A percentile compares a stretch with the other conserved stretches of the same genome.
Evolutionary conservation across 2,797 vertebrate species (phyloP).

Genomic region (Syngnathus rostellatus): DNA sequence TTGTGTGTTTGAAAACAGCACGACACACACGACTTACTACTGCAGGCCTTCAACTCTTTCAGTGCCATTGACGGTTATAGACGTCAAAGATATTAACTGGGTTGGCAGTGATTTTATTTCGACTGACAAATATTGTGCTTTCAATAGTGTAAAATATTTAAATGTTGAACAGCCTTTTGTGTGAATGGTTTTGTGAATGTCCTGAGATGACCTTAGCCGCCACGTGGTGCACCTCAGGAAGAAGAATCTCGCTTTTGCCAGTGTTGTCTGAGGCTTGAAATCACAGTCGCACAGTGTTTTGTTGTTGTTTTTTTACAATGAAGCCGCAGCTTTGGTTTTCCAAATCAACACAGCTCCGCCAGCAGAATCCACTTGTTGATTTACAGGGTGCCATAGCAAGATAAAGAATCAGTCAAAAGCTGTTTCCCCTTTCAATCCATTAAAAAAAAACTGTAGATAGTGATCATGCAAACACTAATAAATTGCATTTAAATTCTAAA

Average conservation of each 20-base stretch:
- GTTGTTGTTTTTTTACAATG: neutral
- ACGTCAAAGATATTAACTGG: no score
- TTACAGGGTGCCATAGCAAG: neutral
- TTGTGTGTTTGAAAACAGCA: neutral
- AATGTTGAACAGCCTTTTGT: no score
- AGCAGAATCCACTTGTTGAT: no score
- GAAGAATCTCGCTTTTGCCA: neutral
- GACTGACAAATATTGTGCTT: neutral
- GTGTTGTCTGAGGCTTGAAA: neutral
- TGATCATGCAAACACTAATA: neutral
- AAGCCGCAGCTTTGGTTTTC: neutral
- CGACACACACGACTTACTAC: neutral
- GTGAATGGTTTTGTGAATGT: no score
- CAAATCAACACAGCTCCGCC: neutral
- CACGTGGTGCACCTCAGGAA: no score
- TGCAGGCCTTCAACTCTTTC: neutral
- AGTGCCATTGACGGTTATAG: no score
- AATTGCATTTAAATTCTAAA: neutral
- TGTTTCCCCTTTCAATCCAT: neutral
- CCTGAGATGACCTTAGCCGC: no score
- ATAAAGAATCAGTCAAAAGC: neutral
- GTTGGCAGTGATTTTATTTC: neutral
- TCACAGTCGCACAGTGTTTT: neutral
- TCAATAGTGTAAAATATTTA: neutral
- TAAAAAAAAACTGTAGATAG: neutral